phyloP scores from a whole-genome alignment of 2,797 vertebrate genomes.

The Natrix natrix region DNA sequence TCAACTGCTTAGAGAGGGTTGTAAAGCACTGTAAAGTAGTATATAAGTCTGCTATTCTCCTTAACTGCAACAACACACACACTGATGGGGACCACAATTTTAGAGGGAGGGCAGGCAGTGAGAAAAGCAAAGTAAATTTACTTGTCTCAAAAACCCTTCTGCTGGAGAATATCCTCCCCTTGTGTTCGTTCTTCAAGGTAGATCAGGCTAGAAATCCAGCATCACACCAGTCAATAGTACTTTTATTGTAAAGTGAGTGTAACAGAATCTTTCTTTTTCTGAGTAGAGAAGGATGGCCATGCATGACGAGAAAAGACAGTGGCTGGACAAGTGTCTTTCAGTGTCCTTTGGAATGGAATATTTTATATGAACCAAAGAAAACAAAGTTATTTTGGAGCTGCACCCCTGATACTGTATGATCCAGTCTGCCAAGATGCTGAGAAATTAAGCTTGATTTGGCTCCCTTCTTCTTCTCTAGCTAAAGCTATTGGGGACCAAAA shows the following conservation, averaged over 20 bases:
- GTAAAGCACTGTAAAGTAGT: too few relatives aligned
- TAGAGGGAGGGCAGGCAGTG: not conserved
- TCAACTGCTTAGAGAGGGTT: too few relatives aligned
- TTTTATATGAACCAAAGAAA: not conserved
- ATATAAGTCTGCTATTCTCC: not conserved
- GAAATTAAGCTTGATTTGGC: not conserved
- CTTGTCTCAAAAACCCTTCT: not conserved
- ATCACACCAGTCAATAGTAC: rapidly evolving
- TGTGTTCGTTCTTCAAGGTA: not conserved
- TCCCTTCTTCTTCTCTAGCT: not conserved
- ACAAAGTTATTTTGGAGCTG: not conserved
- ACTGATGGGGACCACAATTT: not conserved
- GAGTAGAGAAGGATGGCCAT: not conserved
- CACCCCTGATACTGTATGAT: not conserved
- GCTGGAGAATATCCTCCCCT: not conserved
- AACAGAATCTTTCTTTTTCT: not conserved
- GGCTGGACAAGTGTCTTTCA: not conserved
- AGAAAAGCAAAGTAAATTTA: not conserved
- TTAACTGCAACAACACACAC: not conserved
- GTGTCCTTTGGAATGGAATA: not conserved
- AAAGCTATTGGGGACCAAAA: not conserved
- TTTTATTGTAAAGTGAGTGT: not conserved
- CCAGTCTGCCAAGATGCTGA: not conserved
- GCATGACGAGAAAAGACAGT: not conserved
- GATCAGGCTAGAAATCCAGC: not conserved